Percentiles rank a stretch among this genome's conserved stretches.
Evolutionary conservation across 2,113 vertebrate species (phyloP).

Genomic region (Callocephalon fimbriatum): DNA sequence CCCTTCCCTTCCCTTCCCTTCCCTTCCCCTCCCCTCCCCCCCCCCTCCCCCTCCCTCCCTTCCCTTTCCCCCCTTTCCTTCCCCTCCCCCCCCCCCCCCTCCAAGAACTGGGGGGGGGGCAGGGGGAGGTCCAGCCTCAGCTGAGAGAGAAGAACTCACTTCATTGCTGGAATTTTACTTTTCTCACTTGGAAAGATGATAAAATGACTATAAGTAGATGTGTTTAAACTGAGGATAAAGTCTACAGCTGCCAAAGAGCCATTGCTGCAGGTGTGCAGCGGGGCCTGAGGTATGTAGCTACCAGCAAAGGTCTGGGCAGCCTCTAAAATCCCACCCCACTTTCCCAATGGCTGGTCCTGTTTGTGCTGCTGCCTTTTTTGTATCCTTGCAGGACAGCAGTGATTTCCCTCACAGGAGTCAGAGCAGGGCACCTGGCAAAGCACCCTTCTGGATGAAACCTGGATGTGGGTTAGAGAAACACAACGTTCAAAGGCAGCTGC

Average conservation of each 20-base stretch:
- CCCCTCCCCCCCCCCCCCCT: too few relatives aligned
- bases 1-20: too few relatives aligned
- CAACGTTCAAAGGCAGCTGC: fast-evolving
- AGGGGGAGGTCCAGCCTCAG: neutral
- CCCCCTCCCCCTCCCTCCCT: too few relatives aligned
- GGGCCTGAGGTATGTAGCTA: neutral
- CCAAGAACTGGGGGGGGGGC: too few relatives aligned
- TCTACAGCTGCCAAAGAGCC: neutral
- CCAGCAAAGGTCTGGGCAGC: neutral
- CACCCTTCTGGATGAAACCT: neutral
- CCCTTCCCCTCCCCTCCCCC: too few relatives aligned
- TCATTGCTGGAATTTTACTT: neutral
- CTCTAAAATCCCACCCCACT: neutral
- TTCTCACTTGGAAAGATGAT: neutral
- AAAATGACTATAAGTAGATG: neutral
- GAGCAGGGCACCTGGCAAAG: neutral
- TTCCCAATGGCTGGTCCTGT: neutral
- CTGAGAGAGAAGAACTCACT: neutral
- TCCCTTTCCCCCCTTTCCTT: too few relatives aligned
- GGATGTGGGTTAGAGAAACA: neutral
- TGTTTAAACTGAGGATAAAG: neutral
- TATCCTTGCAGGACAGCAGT: neutral
- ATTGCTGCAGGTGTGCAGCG: neutral
- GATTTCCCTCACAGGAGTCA: neutral
- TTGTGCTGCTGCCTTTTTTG: neutral